phyloP scores from a whole-genome alignment of 2,113 vertebrate genomes.

The Alethe castanea region DNA sequence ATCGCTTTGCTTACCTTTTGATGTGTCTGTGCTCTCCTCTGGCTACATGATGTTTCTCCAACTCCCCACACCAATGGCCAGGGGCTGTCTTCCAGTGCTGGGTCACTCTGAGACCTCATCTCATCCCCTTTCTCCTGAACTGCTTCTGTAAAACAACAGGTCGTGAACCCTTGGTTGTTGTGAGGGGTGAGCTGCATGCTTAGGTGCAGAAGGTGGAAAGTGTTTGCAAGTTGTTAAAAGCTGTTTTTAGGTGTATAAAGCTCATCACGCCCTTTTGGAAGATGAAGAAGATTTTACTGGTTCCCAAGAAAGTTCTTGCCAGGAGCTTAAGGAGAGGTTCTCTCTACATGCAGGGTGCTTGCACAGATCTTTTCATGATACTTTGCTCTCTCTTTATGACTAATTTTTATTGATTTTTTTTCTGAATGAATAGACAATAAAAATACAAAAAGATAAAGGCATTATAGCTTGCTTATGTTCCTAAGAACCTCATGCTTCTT shows the following conservation, averaged over 20 bases:
- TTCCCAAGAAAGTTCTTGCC: neutral
- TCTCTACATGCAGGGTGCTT: neutral
- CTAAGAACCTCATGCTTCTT: neutral
- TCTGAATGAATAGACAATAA: neutral
- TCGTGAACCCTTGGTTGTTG: neutral
- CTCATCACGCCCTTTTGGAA: neutral
- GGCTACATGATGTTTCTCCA: neutral
- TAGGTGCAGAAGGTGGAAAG: neutral
- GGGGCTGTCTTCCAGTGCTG: neutral
- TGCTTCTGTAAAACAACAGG: neutral
- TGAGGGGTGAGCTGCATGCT: neutral
- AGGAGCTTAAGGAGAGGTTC: neutral
- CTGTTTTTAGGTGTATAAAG: neutral
- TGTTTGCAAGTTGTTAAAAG: neutral
- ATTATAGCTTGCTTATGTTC: conserved; percentile 1
- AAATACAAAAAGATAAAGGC: conserved; percentile 8
- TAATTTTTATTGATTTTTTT: conserved; percentile 47
- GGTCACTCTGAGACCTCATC: neutral
- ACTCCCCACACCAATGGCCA: neutral
- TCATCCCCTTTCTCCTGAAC: neutral
- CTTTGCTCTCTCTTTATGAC: conserved; percentile 19
- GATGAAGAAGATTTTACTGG: neutral
- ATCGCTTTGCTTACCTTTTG: neutral
- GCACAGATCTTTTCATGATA: neutral
- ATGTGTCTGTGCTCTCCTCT: neutral